Conservation (phyloP, 1,140 invertebrate genomes). For the Drosophila sechellia region DNA sequence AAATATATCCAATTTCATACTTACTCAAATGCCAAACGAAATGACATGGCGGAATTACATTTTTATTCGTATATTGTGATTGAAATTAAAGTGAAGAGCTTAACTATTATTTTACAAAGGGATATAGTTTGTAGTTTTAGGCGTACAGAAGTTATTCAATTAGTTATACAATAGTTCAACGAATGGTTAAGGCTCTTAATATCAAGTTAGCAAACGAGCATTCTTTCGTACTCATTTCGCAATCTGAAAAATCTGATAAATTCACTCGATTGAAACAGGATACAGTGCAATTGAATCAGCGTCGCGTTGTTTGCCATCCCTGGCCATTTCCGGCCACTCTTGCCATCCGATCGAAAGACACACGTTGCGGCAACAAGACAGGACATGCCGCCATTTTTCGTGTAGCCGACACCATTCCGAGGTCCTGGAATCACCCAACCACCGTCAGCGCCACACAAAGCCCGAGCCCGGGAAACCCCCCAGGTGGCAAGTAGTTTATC, state of each 20-base stretch:
- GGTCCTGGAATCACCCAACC: background rate
- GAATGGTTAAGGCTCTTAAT: too few relatives aligned
- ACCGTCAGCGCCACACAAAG: background rate
- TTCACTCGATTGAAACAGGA: too few relatives aligned
- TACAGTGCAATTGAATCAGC: slow-evolving; percentile 2
- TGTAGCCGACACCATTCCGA: slow-evolving; percentile 27
- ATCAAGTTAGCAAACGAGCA: too few relatives aligned
- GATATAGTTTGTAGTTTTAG: too few relatives aligned
- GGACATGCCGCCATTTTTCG: slow-evolving; percentile 66
- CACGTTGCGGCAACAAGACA: slow-evolving; percentile 49
- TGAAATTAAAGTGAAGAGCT: background rate
- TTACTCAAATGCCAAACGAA: background rate
- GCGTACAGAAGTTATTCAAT: too few relatives aligned
- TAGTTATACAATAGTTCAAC: too few relatives aligned
- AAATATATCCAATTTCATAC: background rate
- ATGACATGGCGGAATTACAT: background rate
- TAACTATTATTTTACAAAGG: background rate
- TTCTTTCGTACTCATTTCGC: too few relatives aligned
- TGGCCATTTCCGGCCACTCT: slow-evolving; percentile 7
- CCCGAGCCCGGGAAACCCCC: slow-evolving; percentile 4
- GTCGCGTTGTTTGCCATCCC: slow-evolving; percentile 7
- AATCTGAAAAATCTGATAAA: too few relatives aligned
- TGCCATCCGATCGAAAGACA: slow-evolving; percentile 23
- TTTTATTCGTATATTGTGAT: background rate
- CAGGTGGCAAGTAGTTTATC: slow-evolving; percentile 75